Percentiles rank a stretch among this genome's conserved stretches.
Evolutionary conservation across 2,113 vertebrate species (phyloP).

Genomic region (Phycodurus eques): DNA sequence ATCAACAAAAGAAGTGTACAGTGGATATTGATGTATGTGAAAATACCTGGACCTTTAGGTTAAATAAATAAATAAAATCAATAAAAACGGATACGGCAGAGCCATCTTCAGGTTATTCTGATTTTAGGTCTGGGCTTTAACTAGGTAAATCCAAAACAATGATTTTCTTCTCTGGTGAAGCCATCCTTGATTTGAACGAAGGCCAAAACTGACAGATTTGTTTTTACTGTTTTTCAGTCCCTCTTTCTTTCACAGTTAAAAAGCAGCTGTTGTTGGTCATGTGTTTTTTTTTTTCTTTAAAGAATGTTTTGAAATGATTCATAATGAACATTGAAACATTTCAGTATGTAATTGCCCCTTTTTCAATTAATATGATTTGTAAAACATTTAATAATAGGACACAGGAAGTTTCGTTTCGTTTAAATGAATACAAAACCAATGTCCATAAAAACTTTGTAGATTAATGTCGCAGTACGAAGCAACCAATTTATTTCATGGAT

Average conservation of each 20-base stretch:
- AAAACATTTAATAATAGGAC: not conserved
- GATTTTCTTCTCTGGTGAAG: not conserved
- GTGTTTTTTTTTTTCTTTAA: not conserved
- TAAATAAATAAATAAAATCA: no score
- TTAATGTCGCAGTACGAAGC: slow-evolving; percentile 6
- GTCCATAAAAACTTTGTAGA: not conserved
- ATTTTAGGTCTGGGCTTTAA: not conserved
- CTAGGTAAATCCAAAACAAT: not conserved
- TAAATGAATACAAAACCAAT: not conserved
- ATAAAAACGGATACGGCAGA: no score
- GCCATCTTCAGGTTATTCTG: no score
- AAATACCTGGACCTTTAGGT: no score
- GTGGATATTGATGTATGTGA: not conserved
- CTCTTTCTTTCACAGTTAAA: not conserved
- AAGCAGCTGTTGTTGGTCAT: not conserved
- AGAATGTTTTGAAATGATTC: not conserved
- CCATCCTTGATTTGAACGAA: not conserved
- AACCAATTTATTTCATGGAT: not conserved
- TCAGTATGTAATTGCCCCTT: not conserved
- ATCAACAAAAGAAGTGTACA: not conserved
- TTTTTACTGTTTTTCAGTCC: not conserved
- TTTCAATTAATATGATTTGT: not conserved
- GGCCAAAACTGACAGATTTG: not conserved
- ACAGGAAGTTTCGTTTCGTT: not conserved
- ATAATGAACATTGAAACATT: not conserved